Base-by-base conservation (phyloP, 1,140 invertebrate genomes). In the Brachionus rubens region DNA sequence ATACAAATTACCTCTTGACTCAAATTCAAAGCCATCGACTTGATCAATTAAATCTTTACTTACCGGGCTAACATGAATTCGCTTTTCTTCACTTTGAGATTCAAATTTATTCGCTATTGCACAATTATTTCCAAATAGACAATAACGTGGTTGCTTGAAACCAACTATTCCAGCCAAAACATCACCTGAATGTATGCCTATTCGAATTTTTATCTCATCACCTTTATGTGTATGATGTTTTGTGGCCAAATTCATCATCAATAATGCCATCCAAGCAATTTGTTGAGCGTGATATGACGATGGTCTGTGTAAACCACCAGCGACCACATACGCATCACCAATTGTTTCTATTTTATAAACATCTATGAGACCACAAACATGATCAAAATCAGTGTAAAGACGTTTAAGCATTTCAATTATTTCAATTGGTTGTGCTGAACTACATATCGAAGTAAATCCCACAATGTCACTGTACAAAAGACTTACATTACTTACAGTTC, bases 81-180 rank as follows among this genome's bases (percentile, higher is more conserved):
- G 24, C 14, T 75, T 75, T 47, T 12, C 72, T 21, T 75, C 33
- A 59, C 72, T 75, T 26, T 26, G 48, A 24, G 48, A 54, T 30
- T 75, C 72, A 6, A 75, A 54, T 56, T 75, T 75, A 30, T 75
- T 75, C 12, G 72, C 16, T 33, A 54, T 59, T 4, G 72, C 41
- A 40, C 48, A 54, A 30, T 43, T 75, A 47, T 75, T 54, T 19
- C 94, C 94, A 82, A 97, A 98, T 1, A 98, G 87, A 85, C 94
- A 97, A 82, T 96, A 98, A n/a, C 94, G 88, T 0, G 94, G 94
- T 91, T 96, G 95, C 67, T 93, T 89, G 86, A 96, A 93, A 2
- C 94, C 94, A 77, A 97, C 96, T 2, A 97, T 94, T 14, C 94
- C 94, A 0, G 94, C 96, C 33, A 97, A 92, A 5, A 96, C 93